phyloP scores from a whole-genome alignment of 2,888 invertebrate species.

The Hermaeophaga mercurialis region DNA sequence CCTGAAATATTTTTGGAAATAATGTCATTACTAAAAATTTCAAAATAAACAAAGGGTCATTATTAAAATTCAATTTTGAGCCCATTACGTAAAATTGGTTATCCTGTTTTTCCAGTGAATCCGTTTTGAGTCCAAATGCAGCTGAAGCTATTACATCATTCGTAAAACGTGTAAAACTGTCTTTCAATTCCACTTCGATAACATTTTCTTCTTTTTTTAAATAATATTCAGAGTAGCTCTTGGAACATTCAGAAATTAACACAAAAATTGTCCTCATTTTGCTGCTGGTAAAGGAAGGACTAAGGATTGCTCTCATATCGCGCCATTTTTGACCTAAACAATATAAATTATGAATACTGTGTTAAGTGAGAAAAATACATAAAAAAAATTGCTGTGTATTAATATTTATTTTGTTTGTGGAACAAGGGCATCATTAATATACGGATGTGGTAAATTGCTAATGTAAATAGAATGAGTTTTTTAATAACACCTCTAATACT shows the following conservation, averaged over 20 bases:
- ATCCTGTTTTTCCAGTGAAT: slow-evolving; percentile 60
- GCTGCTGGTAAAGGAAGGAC: slow-evolving; percentile 52
- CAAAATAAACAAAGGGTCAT: not conserved
- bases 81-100: slow-evolving; percentile 64
- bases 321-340: slow-evolving; percentile 43
- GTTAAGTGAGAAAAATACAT: too few species aligned
- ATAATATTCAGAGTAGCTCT: slow-evolving; percentile 18
- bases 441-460: too few species aligned
- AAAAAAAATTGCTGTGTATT: too few species aligned
- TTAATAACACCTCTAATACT: too few species aligned
- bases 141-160: slow-evolving; percentile 63
- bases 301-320: slow-evolving; percentile 56
- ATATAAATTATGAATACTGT: too few species aligned
- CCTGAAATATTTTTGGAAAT: slow-evolving; percentile 22
- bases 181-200: slow-evolving; percentile 55
- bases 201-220: slow-evolving; percentile 35
- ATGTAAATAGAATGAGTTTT: too few species aligned
- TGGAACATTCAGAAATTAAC: slow-evolving; percentile 37
- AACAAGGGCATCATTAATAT: too few species aligned
- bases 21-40: slow-evolving; percentile 24
- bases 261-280: slow-evolving; percentile 43
- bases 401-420: too few species aligned
- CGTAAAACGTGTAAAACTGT: slow-evolving; percentile 50
- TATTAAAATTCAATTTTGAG: slow-evolving; percentile 52
- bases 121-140: slow-evolving; percentile 49